Conservation (phyloP, 1,140 invertebrate genomes). For the Diplogasteroides magnus region DNA sequence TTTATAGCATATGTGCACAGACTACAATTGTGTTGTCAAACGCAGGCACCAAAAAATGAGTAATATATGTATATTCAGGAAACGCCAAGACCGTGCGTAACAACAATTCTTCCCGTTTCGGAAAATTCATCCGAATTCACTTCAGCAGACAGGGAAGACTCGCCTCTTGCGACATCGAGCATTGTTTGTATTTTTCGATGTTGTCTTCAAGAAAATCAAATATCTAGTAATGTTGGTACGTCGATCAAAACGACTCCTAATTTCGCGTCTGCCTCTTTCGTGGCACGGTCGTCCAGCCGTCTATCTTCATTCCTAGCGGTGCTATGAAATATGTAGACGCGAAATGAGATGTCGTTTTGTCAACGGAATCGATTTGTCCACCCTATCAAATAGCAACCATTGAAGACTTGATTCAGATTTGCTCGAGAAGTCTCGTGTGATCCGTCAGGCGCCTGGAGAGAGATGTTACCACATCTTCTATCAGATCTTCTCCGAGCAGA, state of each 20-base stretch:
- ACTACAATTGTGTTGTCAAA: too few species aligned
- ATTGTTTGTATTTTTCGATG: conserved; percentile 73
- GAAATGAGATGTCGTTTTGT: too few species aligned
- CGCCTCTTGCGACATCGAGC: conserved; percentile 99
- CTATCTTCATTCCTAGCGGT: too few species aligned
- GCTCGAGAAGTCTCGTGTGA: conserved; percentile 99
- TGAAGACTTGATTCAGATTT: conserved; percentile 76
- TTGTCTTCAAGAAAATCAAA: not conserved
- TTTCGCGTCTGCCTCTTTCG: too few species aligned
- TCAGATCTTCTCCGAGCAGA: conserved; percentile 92
- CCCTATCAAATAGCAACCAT: too few species aligned
- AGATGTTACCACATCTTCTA: conserved; percentile 99
- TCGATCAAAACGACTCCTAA: too few species aligned
- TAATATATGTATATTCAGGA: conserved; percentile 50
- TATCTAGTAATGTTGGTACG: too few species aligned
- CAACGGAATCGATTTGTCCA: conserved; percentile 5
- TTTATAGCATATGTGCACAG: too few species aligned
- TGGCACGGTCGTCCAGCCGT: too few species aligned
- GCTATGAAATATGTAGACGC: too few species aligned
- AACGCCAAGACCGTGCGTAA: conserved; percentile 99
- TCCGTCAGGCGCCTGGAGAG: conserved; percentile 93
- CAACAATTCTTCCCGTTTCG: conserved; percentile 64
- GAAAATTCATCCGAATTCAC: conserved; percentile 99
- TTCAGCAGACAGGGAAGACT: conserved; percentile 97
- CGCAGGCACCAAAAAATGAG: too few species aligned